Evolutionary conservation across 2,797 vertebrate species (phyloP), one percentile per base, ranked within the genome.

Genomic region (Macrochelys suwanniensis): DNA sequence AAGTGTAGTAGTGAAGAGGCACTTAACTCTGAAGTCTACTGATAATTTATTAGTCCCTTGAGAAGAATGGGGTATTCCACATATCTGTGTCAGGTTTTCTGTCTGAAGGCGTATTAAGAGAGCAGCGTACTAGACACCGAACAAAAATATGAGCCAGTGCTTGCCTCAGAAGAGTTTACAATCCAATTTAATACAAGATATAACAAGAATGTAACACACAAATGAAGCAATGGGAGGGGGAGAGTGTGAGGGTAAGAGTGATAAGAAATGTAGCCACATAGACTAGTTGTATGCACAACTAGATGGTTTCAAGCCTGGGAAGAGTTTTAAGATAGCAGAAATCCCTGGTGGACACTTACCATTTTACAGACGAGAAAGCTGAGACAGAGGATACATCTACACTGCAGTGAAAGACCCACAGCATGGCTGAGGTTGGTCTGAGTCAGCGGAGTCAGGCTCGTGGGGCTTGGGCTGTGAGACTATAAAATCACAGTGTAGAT

Each of bases 141-240:
- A 88, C 59, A 93, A 86, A 94, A 80, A 13, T 49, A 49, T 77
- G 7, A 42, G 87, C 85, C 87, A 65, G 37, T 95, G 89, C 54
- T 86, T 95, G 92, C 80, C 94, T 94, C 93, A 95, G 61, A 97
- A 95, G 91, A 95, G 80, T 82, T 95, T 87, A 92, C 78, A 89
- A 86, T 26, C 74, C 88, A 92, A 94, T 94, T 96, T 89, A 93
- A 94, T 96, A 94, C 57, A 88, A 88, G 89, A 78, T 87, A 74
- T 91, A 97, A 88, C 80, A 91, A 94, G 74, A 28, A 51, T 85
- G 42, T 37, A 53, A 74, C 85, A 57, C 89, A 13, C 37, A 94
- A 80, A 80, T 90, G 8, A 54, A 26, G 26, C 74, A 77, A 31
- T 28, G 13, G 37, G 74, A 49, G 15, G 42, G 45, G 77, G 50